Conservation (phyloP, 2,888 invertebrate species). For the Mantis religiosa region DNA sequence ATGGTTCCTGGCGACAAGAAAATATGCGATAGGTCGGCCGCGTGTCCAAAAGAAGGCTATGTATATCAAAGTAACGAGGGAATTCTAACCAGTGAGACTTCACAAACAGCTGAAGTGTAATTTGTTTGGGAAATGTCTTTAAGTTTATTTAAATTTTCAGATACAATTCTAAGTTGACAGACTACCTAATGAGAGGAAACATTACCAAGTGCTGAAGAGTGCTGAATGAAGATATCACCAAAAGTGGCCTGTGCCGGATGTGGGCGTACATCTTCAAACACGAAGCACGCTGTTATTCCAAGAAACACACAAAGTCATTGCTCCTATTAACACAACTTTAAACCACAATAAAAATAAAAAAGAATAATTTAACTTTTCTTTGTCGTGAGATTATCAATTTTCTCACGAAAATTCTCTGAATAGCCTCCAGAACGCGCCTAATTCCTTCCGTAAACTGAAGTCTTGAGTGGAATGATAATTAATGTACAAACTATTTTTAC, state of each 20-base stretch:
- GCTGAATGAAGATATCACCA: not conserved
- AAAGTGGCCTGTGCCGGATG: not conserved
- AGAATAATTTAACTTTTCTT: not conserved
- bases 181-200: not conserved
- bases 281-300: not conserved
- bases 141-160: no score
- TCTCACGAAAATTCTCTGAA: not conserved
- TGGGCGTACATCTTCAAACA: not conserved
- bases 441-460: no score
- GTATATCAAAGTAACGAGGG: no score
- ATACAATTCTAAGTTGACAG: no score
- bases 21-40: no score
- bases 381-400: not conserved
- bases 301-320: not conserved
- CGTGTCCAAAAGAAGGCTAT: no score
- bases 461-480: no score
- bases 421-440: not conserved
- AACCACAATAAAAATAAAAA: not conserved
- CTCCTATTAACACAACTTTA: not conserved
- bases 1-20: no score
- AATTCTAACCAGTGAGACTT: no score
- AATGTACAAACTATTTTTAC: no score
- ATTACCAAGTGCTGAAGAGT: not conserved
- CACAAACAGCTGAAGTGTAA: no score
- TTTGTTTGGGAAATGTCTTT: no score